A percentile compares a stretch with the other conserved stretches of the same genome.
Evolutionary conservation across 2,113 vertebrate genomes (phyloP).

Genomic region (Ctenodactylus gundi): DNA sequence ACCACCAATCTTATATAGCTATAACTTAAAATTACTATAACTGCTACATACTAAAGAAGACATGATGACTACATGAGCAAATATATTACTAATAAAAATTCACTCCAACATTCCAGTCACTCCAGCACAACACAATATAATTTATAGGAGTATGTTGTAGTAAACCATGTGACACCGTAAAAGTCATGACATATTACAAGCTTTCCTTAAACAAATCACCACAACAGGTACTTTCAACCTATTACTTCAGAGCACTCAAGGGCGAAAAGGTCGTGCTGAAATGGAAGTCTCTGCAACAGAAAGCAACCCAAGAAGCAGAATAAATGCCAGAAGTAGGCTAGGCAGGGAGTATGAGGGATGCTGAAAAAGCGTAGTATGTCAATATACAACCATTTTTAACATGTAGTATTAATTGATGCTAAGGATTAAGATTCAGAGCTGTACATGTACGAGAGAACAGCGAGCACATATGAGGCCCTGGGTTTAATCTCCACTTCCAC

Average conservation of each 20-base stretch:
- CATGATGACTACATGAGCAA: constrained; percentile 17
- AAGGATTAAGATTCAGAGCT: background rate
- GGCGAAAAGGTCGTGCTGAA: background rate
- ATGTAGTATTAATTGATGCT: background rate
- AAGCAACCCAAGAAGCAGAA: background rate
- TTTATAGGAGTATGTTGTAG: background rate
- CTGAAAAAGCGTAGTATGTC: background rate
- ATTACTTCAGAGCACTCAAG: background rate
- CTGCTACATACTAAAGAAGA: constrained; percentile 39
- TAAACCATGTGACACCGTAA: background rate
- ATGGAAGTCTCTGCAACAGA: background rate
- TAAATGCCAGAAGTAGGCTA: background rate
- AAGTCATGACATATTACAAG: background rate
- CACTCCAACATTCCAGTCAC: constrained; percentile 5
- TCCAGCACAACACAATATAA: constrained; percentile 12
- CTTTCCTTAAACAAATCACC: background rate
- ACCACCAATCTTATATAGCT: constrained; percentile 8
- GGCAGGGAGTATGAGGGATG: background rate
- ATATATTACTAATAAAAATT: constrained; percentile 53
- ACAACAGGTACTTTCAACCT: background rate
- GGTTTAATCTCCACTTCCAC: background rate
- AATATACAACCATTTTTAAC: background rate
- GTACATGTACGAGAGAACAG: background rate
- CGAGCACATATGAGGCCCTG: background rate
- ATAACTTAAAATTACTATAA: constrained; percentile 30